Evolutionary conservation across 2,888 invertebrate species (phyloP).

Genomic region (Cataglyphis rosenhaueri): DNA sequence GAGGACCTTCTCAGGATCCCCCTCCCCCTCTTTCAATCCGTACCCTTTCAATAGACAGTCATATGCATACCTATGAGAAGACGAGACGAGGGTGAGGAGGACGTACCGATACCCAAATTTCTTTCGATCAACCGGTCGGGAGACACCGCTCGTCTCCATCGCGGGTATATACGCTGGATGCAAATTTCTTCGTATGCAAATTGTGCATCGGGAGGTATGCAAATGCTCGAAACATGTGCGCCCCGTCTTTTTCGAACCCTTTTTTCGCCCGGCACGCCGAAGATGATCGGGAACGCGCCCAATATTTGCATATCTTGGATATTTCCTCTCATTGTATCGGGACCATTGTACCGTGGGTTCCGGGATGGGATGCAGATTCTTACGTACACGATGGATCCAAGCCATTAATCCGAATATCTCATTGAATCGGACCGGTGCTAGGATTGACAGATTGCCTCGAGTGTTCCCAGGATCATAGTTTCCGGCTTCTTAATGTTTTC

Average conservation of each 20-base stretch:
- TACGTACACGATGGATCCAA: conserved; percentile 77
- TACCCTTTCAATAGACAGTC: conserved; percentile 79
- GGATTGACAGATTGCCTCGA: conserved; percentile 85
- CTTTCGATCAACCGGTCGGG: conserved; percentile 62
- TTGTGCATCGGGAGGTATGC: conserved; percentile 78
- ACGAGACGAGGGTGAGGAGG: conserved; percentile 59
- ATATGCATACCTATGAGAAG: conserved; percentile 54
- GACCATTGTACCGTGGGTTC: conserved; percentile 80
- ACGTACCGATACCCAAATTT: conserved; percentile 61
- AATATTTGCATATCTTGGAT: conserved; percentile 85
- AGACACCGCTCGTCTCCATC: conserved; percentile 66
- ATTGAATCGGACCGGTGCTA: conserved; percentile 81
- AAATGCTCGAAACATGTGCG: conserved; percentile 83
- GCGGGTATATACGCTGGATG: conserved; percentile 82
- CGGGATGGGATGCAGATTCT: conserved; percentile 76
- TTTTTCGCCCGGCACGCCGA: conserved; percentile 79
- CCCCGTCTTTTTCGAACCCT: conserved; percentile 83
- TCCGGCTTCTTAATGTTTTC: conserved; percentile 47
- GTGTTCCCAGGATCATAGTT: conserved; percentile 81
- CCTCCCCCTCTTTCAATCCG: conserved; percentile 51
- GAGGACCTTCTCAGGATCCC: conserved; percentile 72
- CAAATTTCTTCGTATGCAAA: conserved; percentile 85
- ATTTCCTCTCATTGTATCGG: conserved; percentile 85
- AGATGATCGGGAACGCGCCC: conserved; percentile 84
- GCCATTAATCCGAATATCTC: conserved; percentile 85